Base-by-base conservation (phyloP, 2,113 vertebrate species). In the Equus quagga region DNA sequence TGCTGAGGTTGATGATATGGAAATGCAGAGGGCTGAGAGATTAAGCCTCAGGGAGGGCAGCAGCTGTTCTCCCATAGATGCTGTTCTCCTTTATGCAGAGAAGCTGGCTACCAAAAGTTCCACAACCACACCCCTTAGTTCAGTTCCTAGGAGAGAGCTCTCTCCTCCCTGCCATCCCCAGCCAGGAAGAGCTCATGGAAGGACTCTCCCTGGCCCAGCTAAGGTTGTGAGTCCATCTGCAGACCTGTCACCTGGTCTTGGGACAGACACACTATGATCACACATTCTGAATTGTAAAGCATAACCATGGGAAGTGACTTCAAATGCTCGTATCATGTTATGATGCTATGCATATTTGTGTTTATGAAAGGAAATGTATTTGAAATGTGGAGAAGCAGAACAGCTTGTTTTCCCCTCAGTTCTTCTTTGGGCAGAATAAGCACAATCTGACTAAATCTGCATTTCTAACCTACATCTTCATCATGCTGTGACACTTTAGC, bases 341-440 rank as follows among this genome's bases (percentile, higher is more conserved):
- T 0, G 14, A 6, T 12, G 31, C 44, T 9, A 1, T 9, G 5
- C 18, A 1, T 5, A 1, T 17, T 18, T 26, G 31, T 58, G 41
- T 41, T 15, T 46, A 3, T 8, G 14, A 56, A 79, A 60, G 18
- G 23, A 62, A 36, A 19, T 41, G 23, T 28, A 0, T 6, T 28
- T 51, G 62, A 65, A 67, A 17, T 26, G 31, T 21, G 23, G 65
- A n/a, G 69, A 46, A 62, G 28, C 26, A 41, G n/a, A 69, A 0
- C 2, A 5, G 58, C 44, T 44, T 70, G 33, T 33, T 49, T 33
- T 7, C 14, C 54, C 65, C n/a, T 56, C 23, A 0, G 1, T 10
- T 49, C 90, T 54, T 46, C 5, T n/a, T 49, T 46, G 58, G 88
- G 41, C 51, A 46, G 51, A 17, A 33, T 44, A 13, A 62, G 51